Evolutionary conservation across 2,888 invertebrate species (phyloP).

Genomic region (Tenthredo mesomela): DNA sequence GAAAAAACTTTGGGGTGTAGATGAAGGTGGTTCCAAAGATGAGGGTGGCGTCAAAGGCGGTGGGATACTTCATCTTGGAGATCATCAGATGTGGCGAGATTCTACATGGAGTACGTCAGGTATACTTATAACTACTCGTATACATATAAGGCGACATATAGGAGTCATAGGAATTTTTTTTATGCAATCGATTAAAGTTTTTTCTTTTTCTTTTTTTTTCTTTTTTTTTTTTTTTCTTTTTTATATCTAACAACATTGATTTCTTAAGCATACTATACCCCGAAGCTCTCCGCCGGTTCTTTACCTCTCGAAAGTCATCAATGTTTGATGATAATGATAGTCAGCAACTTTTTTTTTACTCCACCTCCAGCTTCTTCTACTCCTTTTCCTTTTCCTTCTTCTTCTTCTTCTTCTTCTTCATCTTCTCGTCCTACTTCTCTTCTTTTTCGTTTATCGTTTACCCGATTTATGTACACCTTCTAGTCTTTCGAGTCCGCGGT

Average conservation of each 20-base stretch:
- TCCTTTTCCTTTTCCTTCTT: not conserved
- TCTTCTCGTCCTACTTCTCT: not conserved
- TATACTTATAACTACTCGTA: slow-evolving; percentile 71
- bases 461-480: not conserved
- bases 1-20: slow-evolving; percentile 93
- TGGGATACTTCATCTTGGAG: slow-evolving; percentile 89
- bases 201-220: slow-evolving; percentile 1
- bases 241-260: not conserved
- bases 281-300: not conserved
- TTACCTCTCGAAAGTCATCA: not conserved
- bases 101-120: slow-evolving; percentile 96
- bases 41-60: slow-evolving; percentile 87
- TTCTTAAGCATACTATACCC: not conserved
- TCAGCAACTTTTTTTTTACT: not conserved
- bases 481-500: slow-evolving; percentile 65
- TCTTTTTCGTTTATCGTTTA: not conserved
- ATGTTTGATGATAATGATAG: not conserved
- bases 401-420: not conserved
- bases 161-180: not conserved
- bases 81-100: slow-evolving; percentile 94
- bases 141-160: slow-evolving; percentile 49
- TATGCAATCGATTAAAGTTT: not conserved
- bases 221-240: slow-evolving; percentile 26
- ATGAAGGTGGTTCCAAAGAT: slow-evolving; percentile 79
- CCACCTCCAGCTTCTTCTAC: not conserved